Percentiles rank a stretch among this genome's conserved stretches.
These are phyloP conservation scores for Phrynocephalus guinanensis DNA, from an alignment of 2,797 vertebrate species.

Conservation along the genomic window DNA sequence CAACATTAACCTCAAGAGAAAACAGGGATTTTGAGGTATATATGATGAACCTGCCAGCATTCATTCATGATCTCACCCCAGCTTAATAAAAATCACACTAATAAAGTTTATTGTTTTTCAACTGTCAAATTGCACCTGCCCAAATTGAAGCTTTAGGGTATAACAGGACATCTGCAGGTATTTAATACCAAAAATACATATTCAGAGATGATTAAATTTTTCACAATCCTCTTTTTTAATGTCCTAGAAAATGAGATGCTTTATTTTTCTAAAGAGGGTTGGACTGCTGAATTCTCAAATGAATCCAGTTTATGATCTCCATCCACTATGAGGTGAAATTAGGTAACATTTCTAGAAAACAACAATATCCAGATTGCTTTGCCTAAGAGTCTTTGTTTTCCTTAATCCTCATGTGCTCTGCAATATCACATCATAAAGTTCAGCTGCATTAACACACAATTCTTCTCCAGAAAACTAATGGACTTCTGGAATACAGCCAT, in stretches of 20 bases:
- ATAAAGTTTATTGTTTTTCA: background rate
- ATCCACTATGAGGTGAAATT: conserved; percentile 6
- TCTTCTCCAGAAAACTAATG: conserved; percentile 50
- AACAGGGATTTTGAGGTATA: background rate
- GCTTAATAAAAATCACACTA: background rate
- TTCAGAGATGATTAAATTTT: background rate
- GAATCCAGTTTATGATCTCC: background rate
- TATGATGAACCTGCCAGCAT: background rate
- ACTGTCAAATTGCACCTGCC: background rate
- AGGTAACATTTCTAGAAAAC: conserved; percentile 25
- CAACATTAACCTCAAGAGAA: background rate
- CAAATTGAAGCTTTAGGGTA: background rate
- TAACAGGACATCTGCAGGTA: background rate
- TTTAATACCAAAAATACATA: background rate
- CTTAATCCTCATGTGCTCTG: conserved; percentile 36
- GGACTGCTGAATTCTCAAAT: background rate
- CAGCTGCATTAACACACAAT: conserved; percentile 34
- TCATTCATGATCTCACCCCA: background rate
- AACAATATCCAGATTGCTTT: background rate
- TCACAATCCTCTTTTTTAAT: background rate
- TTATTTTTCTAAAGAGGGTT: background rate
- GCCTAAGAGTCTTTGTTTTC: conserved; percentile 32
- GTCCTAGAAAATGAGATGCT: background rate
- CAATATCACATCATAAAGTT: conserved; percentile 44
- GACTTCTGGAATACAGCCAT: conserved; percentile 63